A percentile compares a stretch with the other conserved stretches of the same genome.
Conservation (phyloP, 2,888 invertebrate species). For the Ecdyonurus torrentis region DNA sequence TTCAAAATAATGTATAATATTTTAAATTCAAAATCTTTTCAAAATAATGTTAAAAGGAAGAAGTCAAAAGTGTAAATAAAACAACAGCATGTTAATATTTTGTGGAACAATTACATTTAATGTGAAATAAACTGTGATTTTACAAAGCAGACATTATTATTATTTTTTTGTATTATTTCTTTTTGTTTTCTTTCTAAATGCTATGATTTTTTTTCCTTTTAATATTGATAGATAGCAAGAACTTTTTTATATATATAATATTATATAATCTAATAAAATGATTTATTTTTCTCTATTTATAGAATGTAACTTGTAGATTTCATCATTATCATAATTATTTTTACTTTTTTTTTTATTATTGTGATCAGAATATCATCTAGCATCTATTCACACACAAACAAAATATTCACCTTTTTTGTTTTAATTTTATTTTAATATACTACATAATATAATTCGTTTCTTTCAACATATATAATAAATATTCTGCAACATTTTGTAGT, state of each 20-base stretch:
- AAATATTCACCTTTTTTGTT: not conserved
- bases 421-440: too few species aligned
- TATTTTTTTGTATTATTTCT: too few species aligned
- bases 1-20: too few species aligned
- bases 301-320: not conserved
- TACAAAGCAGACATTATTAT: constrained; percentile 1
- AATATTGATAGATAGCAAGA: not conserved
- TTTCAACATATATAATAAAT: not conserved
- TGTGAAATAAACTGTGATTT: constrained; percentile 2
- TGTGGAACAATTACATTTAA: constrained; percentile 3
- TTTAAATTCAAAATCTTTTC: too few species aligned
- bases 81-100: not conserved
- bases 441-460: too few species aligned
- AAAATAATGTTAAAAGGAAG: too few species aligned
- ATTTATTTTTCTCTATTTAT: not conserved
- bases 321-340: not conserved
- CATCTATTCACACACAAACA: not conserved
- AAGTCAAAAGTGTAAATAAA: not conserved
- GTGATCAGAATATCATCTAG: not conserved
- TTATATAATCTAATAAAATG: not conserved
- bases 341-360: not conserved
- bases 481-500: not conserved
- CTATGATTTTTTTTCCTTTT: not conserved
- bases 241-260: not conserved
- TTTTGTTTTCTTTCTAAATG: not conserved